These are phyloP conservation scores for Cyanistes caeruleus DNA, from an alignment of 2,113 vertebrate genomes.

Conservation along the genomic window DNA sequence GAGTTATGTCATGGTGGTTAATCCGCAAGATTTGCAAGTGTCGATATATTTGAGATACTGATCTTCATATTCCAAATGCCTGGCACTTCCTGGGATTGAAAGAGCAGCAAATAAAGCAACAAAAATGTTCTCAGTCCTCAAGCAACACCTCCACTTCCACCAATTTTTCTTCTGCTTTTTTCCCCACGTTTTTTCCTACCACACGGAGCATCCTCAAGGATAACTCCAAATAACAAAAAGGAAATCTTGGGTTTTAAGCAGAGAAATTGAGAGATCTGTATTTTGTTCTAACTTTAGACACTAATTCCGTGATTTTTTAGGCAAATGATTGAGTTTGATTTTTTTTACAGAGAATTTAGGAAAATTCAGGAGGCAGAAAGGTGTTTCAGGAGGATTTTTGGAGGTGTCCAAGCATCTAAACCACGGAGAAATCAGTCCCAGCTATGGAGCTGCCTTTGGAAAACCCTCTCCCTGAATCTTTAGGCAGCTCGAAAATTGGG, in stretches of 20 bases:
- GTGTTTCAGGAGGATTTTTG: background rate
- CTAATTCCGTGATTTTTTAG: background rate
- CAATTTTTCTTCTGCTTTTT: background rate
- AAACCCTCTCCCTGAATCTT: background rate
- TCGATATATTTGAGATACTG: conserved; percentile 55
- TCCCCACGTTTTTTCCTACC: background rate
- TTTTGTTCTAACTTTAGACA: background rate
- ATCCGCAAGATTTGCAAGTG: conserved; percentile 55
- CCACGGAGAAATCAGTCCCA: background rate
- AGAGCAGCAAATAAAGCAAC: background rate
- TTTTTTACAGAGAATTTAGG: background rate
- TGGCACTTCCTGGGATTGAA: background rate
- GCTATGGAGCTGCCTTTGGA: background rate
- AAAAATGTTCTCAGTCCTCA: background rate
- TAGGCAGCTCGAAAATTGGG: background rate
- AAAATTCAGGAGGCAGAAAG: background rate
- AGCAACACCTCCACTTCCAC: background rate
- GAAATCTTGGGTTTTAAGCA: background rate
- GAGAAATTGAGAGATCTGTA: background rate
- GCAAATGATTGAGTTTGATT: background rate
- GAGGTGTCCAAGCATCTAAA: background rate
- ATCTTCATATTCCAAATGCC: conserved; percentile 41
- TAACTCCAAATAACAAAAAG: background rate
- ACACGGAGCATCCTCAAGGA: background rate
- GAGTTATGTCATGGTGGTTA: conserved; percentile 30